Base-by-base conservation (phyloP, 2,888 invertebrate species). In the Napeogenes inachia region DNA sequence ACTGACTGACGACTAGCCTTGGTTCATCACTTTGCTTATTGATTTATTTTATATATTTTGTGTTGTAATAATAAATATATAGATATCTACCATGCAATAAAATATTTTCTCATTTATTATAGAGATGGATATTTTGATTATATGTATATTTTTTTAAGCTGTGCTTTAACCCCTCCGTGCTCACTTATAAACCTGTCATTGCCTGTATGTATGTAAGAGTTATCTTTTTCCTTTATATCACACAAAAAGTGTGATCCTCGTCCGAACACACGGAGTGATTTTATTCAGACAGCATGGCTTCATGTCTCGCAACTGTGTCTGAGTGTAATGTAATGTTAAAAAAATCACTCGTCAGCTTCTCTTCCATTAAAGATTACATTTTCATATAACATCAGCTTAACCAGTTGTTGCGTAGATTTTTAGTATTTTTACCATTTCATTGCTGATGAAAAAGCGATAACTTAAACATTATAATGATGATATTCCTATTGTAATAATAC, bases 211-310 rank as follows among this genome's bases (percentile, higher is more conserved):
- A 50, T 50, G 60, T 62, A 60, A 60, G 56, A 60, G 54, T 57
- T 57, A 54, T 62, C 62, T 64, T 61, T 54, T 50, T 13, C 59
- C 35, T 12, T 35, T 60, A 66, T 60, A 47, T 64, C 56, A 64
- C 59, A 64, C 66, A 66, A 66, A 64, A 66, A 55, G 53, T 60
- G 54, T 55, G 50, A 59, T 56, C 6, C 46, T 66, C 64, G 53
- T 66, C 66, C 59, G 4, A 53, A 33, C 57, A 66, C 64, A 66
- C 64, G 64, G 56, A 58, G 55, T 64, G 59, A 61, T 66, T 66
- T 57, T 45, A 46, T 21, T 42, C 64, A 66, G 66, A 66, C 66
- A 63, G 63, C 57, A 33, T 66, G 66, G 59, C 61, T 61, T 45
- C 63, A 50, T 42, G 50, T 53, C 12, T 45, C 42, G 55, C 53